Evolutionary conservation across 2,888 invertebrate genomes (phyloP), one percentile per base, ranked within the genome.

Genomic region (Euphydryas editha): DNA sequence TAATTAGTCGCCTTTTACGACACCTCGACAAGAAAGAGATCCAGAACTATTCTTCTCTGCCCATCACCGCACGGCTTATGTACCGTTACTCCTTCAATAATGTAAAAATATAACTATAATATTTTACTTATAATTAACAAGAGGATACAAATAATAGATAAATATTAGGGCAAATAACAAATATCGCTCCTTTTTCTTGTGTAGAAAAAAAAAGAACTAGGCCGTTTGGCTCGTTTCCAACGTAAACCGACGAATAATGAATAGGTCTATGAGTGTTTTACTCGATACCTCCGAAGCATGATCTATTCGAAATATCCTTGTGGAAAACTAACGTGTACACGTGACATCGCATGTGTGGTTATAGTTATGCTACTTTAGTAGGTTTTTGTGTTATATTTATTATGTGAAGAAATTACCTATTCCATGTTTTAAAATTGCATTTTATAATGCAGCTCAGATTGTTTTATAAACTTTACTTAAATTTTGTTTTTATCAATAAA

Each of bases 161-260:
- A 57, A 46, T 57, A 62, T 58, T 62, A 49, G 39, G 58, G 58
- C 37, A 55, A 67, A 65, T 60, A 65, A 67, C 42, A 44, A 60
- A 63, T 55, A 67, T 47, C 62, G 46, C 46, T 60, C 57, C 46
- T 66, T 62, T 71, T 62, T 62, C 57, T 69, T 62, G 55, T 65
- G 65, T 62, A 62, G 59, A 66, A 67, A 68, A 72, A 70, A 72
- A 64, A 54, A 30, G 30, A 30, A 54, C 36, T 69, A 71, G 71
- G 68, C 57, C 65, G 57, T 37, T 65, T 72, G 72, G 72, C 72
- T 18, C 37, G 44, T 15, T 47, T 63, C 71, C 71, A 71, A 65
- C 55, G 60, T 60, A 46, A 62, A 71, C 62, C 60, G 56, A 71
- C 46, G 62, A 62, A 71, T 70, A 70, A 70, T 70, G 65, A 68